These are phyloP conservation scores for Nesogale talazaci DNA, from an alignment of 2,113 vertebrate genomes.

Conservation along the genomic window DNA sequence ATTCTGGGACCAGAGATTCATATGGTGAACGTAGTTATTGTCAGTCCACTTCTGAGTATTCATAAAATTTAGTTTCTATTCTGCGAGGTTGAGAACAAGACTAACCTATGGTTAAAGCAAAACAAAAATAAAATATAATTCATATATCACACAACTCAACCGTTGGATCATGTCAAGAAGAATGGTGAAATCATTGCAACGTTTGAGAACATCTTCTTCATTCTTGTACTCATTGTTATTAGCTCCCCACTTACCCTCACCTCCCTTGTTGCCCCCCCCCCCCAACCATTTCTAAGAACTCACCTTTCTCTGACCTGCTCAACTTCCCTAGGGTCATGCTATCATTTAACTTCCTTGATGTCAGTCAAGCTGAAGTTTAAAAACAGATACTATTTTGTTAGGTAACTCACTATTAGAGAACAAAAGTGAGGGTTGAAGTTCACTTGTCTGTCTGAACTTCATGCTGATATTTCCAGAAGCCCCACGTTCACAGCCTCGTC, in stretches of 20 bases:
- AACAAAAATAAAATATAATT: neutral
- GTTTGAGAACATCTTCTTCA: too few relatives aligned
- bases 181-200: too few relatives aligned
- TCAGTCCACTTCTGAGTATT: neutral
- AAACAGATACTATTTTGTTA: neutral
- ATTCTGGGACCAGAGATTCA: neutral
- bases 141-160: too few relatives aligned
- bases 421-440: neutral
- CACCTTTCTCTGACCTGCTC: neutral
- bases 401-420: neutral
- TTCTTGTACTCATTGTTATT: too few relatives aligned
- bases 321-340: neutral
- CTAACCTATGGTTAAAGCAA: neutral
- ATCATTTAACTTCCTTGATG: neutral
- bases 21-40: neutral
- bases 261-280: too few relatives aligned
- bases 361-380: neutral
- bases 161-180: too few relatives aligned
- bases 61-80: slow-evolving; percentile 47
- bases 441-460: neutral
- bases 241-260: too few relatives aligned
- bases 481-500: neutral
- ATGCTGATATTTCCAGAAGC: neutral
- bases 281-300: neutral
- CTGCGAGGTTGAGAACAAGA: neutral